These are phyloP conservation scores for Bursaphelenchus mucronatus DNA, from an alignment of 1,140 invertebrate genomes.

Conservation along the genomic window DNA sequence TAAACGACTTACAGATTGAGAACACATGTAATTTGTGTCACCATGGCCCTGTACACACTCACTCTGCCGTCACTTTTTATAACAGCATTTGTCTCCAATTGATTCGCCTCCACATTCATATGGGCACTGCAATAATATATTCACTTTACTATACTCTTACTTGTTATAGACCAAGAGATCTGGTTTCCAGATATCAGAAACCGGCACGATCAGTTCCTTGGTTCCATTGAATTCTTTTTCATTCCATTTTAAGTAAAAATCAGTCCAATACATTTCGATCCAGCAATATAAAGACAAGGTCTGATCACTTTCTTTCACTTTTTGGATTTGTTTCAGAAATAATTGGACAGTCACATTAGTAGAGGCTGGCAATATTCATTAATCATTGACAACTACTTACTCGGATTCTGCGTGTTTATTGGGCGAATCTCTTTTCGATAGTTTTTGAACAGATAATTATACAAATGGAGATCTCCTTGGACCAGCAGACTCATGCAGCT, in stretches of 20 bases:
- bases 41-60: conserved; percentile 56
- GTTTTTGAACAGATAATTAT: conserved; percentile 34
- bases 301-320: conserved; percentile 56
- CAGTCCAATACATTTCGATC: conserved; percentile 45
- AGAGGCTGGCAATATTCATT: conserved; percentile 27
- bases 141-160: conserved; percentile 26
- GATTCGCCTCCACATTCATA: conserved; percentile 58
- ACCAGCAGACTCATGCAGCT: no score
- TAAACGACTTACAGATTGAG: conserved; percentile 31
- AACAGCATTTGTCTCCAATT: conserved; percentile 56
- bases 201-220: conserved; percentile 44
- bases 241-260: conserved; percentile 38
- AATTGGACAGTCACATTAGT: conserved; percentile 58
- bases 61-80: conserved; percentile 50
- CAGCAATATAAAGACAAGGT: conserved; percentile 58
- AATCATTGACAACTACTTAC: neutral
- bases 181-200: conserved; percentile 49
- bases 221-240: conserved; percentile 40
- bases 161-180: conserved; percentile 52
- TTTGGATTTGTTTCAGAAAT: conserved; percentile 60
- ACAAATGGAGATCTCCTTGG: conserved; percentile 10
- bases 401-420: conserved; percentile 17
- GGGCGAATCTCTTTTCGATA: conserved; percentile 45
- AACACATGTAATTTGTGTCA: conserved; percentile 58
- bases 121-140: conserved; percentile 44